Evolutionary conservation across 2,113 vertebrate genomes (phyloP).

Genomic region (Bagarius yarrelli): DNA sequence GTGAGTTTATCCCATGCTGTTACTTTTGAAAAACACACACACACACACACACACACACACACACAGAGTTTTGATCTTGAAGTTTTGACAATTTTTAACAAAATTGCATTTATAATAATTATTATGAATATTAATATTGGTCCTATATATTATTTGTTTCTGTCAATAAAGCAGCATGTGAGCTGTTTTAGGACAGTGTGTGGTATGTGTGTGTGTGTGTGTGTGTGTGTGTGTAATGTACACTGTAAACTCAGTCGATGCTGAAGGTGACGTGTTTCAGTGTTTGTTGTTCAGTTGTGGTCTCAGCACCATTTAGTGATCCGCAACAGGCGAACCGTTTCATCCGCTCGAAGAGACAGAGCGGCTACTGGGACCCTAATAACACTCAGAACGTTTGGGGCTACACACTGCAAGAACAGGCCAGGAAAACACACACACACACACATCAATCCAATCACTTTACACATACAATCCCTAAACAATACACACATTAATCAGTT

Average conservation of each 20-base stretch:
- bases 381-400: slow-evolving; percentile 66
- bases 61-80: background rate
- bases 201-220: too few relatives aligned
- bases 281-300: slow-evolving; percentile 47
- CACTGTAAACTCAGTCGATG: too few relatives aligned
- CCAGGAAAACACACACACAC: too few relatives aligned
- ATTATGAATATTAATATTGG: too few relatives aligned
- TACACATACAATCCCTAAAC: background rate
- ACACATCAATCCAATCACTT: too few relatives aligned
- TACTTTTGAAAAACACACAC: background rate
- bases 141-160: too few relatives aligned
- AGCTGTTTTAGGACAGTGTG: too few relatives aligned
- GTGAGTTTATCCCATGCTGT: slow-evolving; percentile 49
- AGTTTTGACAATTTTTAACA: too few relatives aligned
- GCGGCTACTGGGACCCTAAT: slow-evolving; percentile 64
- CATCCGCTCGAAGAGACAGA: slow-evolving; percentile 65
- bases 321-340: slow-evolving; percentile 62
- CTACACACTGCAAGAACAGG: slow-evolving; percentile 67
- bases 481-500: background rate
- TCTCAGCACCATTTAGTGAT: slow-evolving; percentile 62
- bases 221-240: too few relatives aligned
- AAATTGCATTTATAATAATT: background rate
- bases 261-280: background rate
- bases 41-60: slow-evolving; percentile 4
- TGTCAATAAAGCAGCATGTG: too few relatives aligned